These are phyloP conservation scores for Halichoeres trimaculatus DNA, from an alignment of 2,113 vertebrate genomes.

Conservation along the genomic window DNA sequence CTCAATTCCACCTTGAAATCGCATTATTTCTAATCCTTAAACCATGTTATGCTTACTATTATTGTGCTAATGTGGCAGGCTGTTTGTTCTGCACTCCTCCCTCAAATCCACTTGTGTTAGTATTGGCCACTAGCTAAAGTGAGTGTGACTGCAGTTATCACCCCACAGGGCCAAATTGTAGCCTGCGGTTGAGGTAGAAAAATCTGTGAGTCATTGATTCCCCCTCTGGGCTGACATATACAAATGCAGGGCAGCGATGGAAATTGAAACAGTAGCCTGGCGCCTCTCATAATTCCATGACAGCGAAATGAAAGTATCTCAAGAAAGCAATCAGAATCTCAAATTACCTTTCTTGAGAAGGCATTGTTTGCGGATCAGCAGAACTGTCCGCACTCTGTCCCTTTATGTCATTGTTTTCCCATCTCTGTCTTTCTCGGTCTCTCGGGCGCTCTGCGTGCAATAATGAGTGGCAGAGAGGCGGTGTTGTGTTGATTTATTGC, in stretches of 20 bases:
- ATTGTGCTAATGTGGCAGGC: not conserved
- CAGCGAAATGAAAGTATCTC: conserved; percentile 70
- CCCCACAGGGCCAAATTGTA: conserved; percentile 62
- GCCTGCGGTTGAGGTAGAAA: conserved; percentile 60
- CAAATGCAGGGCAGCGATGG: conserved; percentile 62
- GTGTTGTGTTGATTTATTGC: conserved; percentile 80
- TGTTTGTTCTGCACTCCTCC: conserved; percentile 15
- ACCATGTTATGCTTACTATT: not conserved
- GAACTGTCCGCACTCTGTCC: conserved; percentile 54
- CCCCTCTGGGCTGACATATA: conserved; percentile 42
- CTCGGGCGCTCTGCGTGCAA: conserved; percentile 36
- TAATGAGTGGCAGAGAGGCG: conserved; percentile 71
- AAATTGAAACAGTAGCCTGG: conserved; percentile 68
- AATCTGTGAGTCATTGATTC: conserved; percentile 51
- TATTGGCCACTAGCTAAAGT: conserved; percentile 37
- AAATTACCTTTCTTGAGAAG: conserved; percentile 69
- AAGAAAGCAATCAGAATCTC: conserved; percentile 75
- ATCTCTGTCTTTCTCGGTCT: conserved; percentile 9
- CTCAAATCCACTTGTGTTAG: conserved; percentile 44
- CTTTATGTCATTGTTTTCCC: conserved; percentile 55
- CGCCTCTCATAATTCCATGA: conserved; percentile 71
- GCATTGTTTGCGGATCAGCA: conserved; percentile 69
- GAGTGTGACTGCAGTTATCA: conserved; percentile 58
- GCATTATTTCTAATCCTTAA: conserved; percentile 24
- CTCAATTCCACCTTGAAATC: conserved; percentile 31